phyloP scores from a whole-genome alignment of 2,888 invertebrate species.

The Agrotis ipsilon region DNA sequence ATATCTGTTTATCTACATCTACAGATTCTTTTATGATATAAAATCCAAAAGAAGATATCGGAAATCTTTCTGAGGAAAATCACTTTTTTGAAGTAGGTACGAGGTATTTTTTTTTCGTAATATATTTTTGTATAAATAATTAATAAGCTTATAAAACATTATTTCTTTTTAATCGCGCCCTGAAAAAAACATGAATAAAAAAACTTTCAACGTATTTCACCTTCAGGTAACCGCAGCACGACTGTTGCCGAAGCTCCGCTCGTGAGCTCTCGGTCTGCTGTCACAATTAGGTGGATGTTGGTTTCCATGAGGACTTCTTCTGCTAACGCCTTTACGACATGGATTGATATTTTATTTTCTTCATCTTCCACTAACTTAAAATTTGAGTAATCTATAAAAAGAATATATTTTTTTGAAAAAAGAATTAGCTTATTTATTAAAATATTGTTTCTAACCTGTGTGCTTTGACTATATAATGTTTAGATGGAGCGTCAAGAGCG shows the following conservation, averaged over 20 bases:
- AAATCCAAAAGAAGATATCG: no score
- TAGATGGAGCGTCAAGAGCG: no score
- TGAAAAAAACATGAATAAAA: no score
- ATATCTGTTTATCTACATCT: not conserved
- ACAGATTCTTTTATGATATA: no score
- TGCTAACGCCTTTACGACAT: constrained; percentile 70
- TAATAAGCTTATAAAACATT: no score
- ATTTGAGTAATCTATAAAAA: constrained; percentile 74
- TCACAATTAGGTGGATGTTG: constrained; percentile 77
- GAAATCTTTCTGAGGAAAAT: no score
- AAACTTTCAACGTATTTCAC: constrained; percentile 63
- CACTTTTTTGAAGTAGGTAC: no score
- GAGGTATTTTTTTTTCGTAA: no score
- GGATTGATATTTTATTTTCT: constrained; percentile 71
- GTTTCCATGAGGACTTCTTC: constrained; percentile 65
- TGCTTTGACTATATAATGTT: no score
- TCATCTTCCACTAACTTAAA: constrained; percentile 67
- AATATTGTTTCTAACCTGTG: not conserved
- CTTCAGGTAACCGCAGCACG: constrained; percentile 81
- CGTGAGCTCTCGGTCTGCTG: constrained; percentile 79
- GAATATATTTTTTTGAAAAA: not conserved
- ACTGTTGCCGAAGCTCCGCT: constrained; percentile 81
- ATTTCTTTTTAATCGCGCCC: no score
- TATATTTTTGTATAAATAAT: no score
- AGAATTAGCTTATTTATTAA: no score